Percentiles rank a stretch among this genome's conserved stretches.
phyloP scores from a whole-genome alignment of 2,113 vertebrate genomes.

The Junco hyemalis region DNA sequence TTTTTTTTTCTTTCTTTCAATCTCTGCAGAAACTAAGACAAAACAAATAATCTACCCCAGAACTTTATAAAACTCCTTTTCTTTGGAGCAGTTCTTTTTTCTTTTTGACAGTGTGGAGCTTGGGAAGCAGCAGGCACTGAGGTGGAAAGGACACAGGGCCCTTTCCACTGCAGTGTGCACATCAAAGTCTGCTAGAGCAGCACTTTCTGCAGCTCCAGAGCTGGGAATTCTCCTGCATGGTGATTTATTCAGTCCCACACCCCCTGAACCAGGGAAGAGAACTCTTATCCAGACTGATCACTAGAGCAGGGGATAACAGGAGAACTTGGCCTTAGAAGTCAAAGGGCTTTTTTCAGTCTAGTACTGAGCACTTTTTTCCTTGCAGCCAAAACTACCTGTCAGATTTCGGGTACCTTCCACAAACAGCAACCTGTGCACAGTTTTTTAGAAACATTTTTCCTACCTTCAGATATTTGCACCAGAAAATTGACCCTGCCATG shows the following conservation, averaged over 20 bases:
- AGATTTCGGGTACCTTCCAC: not conserved
- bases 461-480: not conserved
- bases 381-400: constrained; percentile 15
- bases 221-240: not conserved
- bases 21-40: constrained; percentile 12
- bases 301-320: not conserved
- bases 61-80: not conserved
- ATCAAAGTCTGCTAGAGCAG: not conserved
- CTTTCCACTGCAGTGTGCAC: not conserved
- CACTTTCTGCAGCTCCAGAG: not conserved
- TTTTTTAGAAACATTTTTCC: constrained; percentile 16
- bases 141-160: not conserved
- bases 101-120: not conserved
- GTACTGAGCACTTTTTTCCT: constrained; percentile 38
- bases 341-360: constrained; percentile 52
- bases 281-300: not conserved
- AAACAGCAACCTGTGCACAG: not conserved
- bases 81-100: constrained; percentile 1
- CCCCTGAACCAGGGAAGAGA: not conserved
- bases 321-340: not conserved
- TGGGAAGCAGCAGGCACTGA: not conserved
- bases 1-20: constrained; percentile 46
- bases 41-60: constrained; percentile 5
- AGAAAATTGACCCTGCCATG: not conserved
- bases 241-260: not conserved